Evolutionary conservation across 2,888 invertebrate genomes (phyloP), one percentile per base, ranked within the genome.

Genomic region (Cryptus armator): DNA sequence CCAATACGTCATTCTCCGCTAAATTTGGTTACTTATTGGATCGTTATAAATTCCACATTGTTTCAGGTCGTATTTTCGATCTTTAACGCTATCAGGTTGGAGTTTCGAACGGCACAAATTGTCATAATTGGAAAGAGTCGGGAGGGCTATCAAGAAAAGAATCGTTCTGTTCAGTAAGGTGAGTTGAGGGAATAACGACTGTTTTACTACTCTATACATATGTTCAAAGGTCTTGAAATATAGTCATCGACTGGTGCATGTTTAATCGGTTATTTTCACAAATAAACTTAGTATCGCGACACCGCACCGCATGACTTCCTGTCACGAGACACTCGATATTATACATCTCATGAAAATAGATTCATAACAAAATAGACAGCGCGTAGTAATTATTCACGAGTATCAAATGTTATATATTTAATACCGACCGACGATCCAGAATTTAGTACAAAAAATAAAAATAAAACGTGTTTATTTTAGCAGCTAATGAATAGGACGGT

Each of bases 1-100:
- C 76, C 87, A 82, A 90, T 89, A 86, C 87, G 86, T 91, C 89
- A 90, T 89, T 86, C 85, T 83, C 86, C 48, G 56, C 56, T 74
- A 62, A 76, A 59, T 83, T 76, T 68, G 70, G 70, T 43, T 59
- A 59, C 68, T 78, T 81, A 80, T 75, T 74, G 29, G 62, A 67
- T 68, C 59, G 81, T 53, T 82, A 64, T 75, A 51, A 64, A 75
- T 75, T 64, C 19, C 74, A 37, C 48, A 64, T 64, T 64, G 62
- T 79, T 48, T 24, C 59, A 48, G 68, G 12, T 32, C 59, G 44
- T n/a, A 46, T 72, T 64, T 74, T 64, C 64, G 72, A 68, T 76
- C 24, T 67, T 75, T 48, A 43, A 78, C 72, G 64, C 51, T 74
- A 74, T 74, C n/a, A 19, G 29, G 66, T 83, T 78, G 70, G 32